These are phyloP conservation scores for Acanthaster planci DNA, from an alignment of 35 echinoderm and acorn worm species.

Conservation along the genomic window DNA sequence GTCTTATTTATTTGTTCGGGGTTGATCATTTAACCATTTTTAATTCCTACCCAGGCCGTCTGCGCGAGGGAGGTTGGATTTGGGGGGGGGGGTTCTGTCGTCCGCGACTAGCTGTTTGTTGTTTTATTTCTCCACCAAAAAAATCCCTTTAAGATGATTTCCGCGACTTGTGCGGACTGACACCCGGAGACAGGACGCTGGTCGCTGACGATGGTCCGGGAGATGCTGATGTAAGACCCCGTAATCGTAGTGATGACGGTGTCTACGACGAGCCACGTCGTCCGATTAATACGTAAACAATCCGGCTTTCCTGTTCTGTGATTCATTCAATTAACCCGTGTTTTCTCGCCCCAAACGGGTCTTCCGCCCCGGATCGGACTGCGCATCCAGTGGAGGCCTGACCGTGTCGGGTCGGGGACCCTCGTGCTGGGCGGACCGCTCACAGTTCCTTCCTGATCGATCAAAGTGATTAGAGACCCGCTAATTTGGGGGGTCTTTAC, in stretches of 20 bases:
- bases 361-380: conserved; percentile 10
- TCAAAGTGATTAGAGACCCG: conserved; percentile 9
- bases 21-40: neutral
- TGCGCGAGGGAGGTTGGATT: neutral
- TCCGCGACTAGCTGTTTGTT: neutral
- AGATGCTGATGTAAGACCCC: neutral
- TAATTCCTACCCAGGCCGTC: neutral
- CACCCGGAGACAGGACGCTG: neutral
- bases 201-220: conserved; percentile 4
- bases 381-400: neutral
- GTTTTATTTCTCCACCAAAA: neutral
- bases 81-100: neutral
- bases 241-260: neutral
- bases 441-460: conserved; percentile 16
- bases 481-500: conserved; percentile 12
- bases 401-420: too few species aligned
- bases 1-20: neutral
- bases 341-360: conserved; percentile 23
- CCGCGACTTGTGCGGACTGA: neutral
- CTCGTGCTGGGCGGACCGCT: neutral
- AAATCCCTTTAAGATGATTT: neutral
- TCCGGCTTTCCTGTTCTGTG: neutral
- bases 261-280: neutral
- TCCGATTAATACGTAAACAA: conserved; percentile 2
- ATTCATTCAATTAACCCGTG: conserved; percentile 16